Evolutionary conservation across 2,113 vertebrate genomes (phyloP), one percentile per base, ranked within the genome.

Genomic region (Cricetomys ansorgei): DNA sequence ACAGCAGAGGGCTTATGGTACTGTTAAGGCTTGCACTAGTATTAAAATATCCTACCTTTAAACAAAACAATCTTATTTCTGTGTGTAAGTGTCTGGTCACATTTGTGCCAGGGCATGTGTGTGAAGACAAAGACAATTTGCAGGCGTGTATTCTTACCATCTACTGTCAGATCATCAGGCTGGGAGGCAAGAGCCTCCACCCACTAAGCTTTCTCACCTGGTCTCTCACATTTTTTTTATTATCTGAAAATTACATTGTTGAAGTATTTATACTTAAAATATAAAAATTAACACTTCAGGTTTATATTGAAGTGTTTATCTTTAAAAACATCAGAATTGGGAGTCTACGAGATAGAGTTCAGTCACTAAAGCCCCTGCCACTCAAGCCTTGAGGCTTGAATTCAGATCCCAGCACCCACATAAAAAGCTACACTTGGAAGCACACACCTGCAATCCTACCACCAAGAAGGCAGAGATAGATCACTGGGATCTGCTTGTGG

Each of bases 221-320:
- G 6, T 7, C 29, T 29, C 45, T 77, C 45, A 31, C 16, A 34
- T 77, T 77, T 50, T 76, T 29, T 62, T 7, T 84, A 31, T 69
- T 86, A 12, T 80, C 77, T 86, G 83, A 43, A 69, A 17, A 23
- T 50, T 37, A 50, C 45, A 65, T 34, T 50, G 31, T 48, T 91
- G 34, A 93, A 84, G 43, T 88, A 6, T 84, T 96, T 29, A 55
- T 83, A 40, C 53, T 83, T 95, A 92, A 96, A 93, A 91, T 92
- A 87, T 69, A 64, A 29, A 59, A 70, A 75, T 83, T 93, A 93
- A 34, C 37, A 92, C n/a, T 67, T 19, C 11, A 92, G 34, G 88
- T 96, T 34, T 89, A 12, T 94, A 43, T 91, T 93, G 43, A 93
- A 94, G 1, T 89, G 11, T 76, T 84, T 45, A 17, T 94, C 16